Evolutionary conservation across 2,888 invertebrate genomes (phyloP).

Genomic region (Allolobophora icterica): DNA sequence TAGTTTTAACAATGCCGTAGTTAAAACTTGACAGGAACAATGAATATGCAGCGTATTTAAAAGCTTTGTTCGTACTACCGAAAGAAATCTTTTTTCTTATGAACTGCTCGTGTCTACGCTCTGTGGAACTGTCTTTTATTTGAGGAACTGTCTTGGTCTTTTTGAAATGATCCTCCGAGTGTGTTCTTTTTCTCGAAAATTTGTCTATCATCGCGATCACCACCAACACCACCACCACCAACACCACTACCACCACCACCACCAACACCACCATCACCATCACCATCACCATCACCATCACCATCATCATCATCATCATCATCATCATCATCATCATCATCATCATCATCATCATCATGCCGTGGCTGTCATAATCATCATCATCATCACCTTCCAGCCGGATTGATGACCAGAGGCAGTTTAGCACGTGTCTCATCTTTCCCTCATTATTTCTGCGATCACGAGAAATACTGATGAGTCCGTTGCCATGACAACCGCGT

Average conservation of each 20-base stretch:
- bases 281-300: background rate
- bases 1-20: too few relatives aligned
- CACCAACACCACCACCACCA: background rate
- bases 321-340: conserved; percentile 7
- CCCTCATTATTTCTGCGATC: background rate
- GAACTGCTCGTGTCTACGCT: too few relatives aligned
- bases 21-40: too few relatives aligned
- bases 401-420: background rate
- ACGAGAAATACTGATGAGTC: background rate
- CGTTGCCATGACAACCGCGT: background rate
- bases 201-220: background rate
- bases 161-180: background rate
- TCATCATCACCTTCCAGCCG: background rate
- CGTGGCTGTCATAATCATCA: background rate
- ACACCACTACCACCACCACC: background rate
- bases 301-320: background rate
- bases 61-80: too few relatives aligned
- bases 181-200: too few relatives aligned
- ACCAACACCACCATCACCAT: background rate
- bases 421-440: conserved; percentile 12
- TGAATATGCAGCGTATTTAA: too few relatives aligned
- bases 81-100: too few relatives aligned
- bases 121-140: too few relatives aligned
- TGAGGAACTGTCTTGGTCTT: background rate
- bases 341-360: background rate